Percentiles rank a stretch among this genome's conserved stretches.
Conservation (phyloP, 2,113 vertebrate species). For the Melanotaenia duboulayi region DNA sequence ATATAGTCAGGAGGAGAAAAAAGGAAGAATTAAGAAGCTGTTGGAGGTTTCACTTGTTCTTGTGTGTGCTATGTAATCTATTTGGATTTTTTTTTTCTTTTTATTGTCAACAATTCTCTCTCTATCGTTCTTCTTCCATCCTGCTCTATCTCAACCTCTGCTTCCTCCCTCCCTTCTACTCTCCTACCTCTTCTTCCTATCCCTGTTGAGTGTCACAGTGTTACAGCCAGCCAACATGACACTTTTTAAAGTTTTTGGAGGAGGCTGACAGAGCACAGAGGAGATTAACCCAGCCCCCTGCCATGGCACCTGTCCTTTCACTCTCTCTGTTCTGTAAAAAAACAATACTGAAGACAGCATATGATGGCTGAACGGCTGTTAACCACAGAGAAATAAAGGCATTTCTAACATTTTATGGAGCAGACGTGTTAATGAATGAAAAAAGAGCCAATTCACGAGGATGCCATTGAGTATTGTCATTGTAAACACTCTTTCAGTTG, state of each 20-base stretch:
- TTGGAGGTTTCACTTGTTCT: slow-evolving; percentile 40
- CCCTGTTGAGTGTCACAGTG: slow-evolving; percentile 73
- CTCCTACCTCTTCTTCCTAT: slow-evolving; percentile 47
- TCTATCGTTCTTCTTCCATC: slow-evolving; percentile 28
- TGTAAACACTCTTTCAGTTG: no score
- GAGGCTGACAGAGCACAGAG: slow-evolving; percentile 73
- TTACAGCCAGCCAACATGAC: slow-evolving; percentile 72
- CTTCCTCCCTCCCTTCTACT: slow-evolving; percentile 26
- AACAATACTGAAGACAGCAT: slow-evolving; percentile 69
- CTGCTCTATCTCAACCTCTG: slow-evolving; percentile 56
- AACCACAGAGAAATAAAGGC: slow-evolving; percentile 16
- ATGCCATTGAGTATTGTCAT: no score
- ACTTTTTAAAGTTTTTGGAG: slow-evolving; percentile 76
- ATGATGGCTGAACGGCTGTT: slow-evolving; percentile 12
- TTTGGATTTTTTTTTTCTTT: slow-evolving; percentile 42
- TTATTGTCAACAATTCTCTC: slow-evolving; percentile 34
- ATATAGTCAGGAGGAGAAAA: slow-evolving; percentile 72
- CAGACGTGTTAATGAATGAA: background rate
- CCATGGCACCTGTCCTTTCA: slow-evolving; percentile 70
- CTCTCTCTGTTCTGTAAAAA: slow-evolving; percentile 63
- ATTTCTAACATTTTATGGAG: slow-evolving; percentile 12
- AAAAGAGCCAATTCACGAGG: background rate
- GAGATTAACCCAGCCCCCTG: slow-evolving; percentile 71
- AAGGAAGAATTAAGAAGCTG: slow-evolving; percentile 66
- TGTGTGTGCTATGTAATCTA: slow-evolving; percentile 28